Evolutionary conservation across 2,888 invertebrate species (phyloP), one percentile per base, ranked within the genome.

Genomic region (Ctena decussata): DNA sequence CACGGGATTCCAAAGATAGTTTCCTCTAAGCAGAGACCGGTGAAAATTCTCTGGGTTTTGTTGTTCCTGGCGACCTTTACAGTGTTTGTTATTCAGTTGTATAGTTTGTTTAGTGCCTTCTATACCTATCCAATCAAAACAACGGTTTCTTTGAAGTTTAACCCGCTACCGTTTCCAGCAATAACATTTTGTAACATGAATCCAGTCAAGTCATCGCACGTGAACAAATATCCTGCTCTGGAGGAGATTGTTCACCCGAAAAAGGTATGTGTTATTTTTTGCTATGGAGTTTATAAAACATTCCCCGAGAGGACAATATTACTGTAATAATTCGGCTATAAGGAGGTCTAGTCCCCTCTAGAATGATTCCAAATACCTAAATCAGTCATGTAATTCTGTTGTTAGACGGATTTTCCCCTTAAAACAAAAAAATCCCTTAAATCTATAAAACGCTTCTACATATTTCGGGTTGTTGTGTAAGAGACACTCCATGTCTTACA

Each of bases 101-200:
- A 74, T 24, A 69, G 78, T 35, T 72, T 89, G 12, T 89, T 91
- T 24, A 24, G 21, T 5, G 53, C 70, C 8, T 93, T 81, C 69
- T 84, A 87, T n/a, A 80, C 83, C 0, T 89, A 84, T 44, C 89
- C 90, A 0, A 84, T 87, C 2, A 80, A 90, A 53, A 89, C 92
- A 0, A 78, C 82, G 0, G 89, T 93, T 1, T 77, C 80, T 0
- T 65, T 93, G 27, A 83, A 89, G 21, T 93, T 92, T 76, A 82
- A 79, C 49, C 75, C 74, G 18, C 79, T 92, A 11, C 74, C 60
- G 24, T 93, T 91, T 69, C 93, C 93, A 1, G 91, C 91, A 0
- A 74, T 93, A 0, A 89, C 93, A 1, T 73, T 93, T 27, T 93
- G 93, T 76, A 93, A 92, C 77, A 91, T 92, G 77, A 93, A 93